Conservation (phyloP, 2,888 invertebrate genomes). For the Mantis religiosa region DNA sequence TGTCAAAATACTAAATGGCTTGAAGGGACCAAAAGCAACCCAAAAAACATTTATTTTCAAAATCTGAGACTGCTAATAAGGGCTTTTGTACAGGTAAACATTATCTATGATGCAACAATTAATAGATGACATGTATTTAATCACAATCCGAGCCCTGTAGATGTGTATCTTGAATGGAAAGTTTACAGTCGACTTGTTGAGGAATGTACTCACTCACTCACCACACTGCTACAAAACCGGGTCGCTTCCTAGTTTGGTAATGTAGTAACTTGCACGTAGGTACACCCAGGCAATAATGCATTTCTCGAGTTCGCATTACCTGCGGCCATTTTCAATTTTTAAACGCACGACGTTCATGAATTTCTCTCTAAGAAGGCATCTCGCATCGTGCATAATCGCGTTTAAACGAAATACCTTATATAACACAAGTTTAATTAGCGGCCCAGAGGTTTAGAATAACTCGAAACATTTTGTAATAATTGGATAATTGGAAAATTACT, state of each 20-base stretch:
- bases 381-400: too few relatives aligned
- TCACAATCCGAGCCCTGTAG: too few relatives aligned
- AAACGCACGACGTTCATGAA: neutral
- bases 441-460: neutral
- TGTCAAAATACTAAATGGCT: too few relatives aligned
- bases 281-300: neutral
- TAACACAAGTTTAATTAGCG: neutral
- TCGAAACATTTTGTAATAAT: neutral
- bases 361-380: too few relatives aligned
- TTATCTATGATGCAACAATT: too few relatives aligned
- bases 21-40: too few relatives aligned
- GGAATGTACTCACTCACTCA: neutral
- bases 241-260: neutral
- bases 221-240: neutral
- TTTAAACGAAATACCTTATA: neutral
- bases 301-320: neutral
- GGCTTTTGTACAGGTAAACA: too few relatives aligned
- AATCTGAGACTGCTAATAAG: too few relatives aligned
- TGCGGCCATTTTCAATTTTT: neutral
- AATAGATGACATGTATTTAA: too few relatives aligned
- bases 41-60: too few relatives aligned
- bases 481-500: neutral
- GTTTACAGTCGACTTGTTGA: neutral
- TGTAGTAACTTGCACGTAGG: neutral
- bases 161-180: too few relatives aligned